These are phyloP conservation scores for Isaurus tuberculatus DNA, from an alignment of 92 coral and sea anemone species.

Conservation along the genomic window DNA sequence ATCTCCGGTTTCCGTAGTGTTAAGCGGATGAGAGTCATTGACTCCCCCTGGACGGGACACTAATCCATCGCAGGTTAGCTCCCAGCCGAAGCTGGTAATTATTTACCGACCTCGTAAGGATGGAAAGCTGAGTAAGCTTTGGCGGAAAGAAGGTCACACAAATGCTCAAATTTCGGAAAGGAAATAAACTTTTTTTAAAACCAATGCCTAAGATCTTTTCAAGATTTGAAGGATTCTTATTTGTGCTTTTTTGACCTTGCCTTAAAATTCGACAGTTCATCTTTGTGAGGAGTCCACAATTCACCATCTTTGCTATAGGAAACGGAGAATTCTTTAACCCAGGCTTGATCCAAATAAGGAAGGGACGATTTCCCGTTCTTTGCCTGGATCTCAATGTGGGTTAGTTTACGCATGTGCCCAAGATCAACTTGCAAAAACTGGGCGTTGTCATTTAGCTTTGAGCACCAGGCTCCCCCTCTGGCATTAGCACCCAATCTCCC, in stretches of 20 bases:
- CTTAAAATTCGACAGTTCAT: neutral
- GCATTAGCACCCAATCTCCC: constrained; percentile 67
- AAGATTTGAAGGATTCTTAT: neutral
- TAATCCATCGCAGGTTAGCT: no score
- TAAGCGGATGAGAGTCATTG: no score
- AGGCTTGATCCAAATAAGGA: constrained; percentile 62
- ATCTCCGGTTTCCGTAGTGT: no score
- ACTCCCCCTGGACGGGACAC: no score
- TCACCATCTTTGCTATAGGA: constrained; percentile 49
- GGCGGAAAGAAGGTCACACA: no score
- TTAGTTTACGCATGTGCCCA: constrained; percentile 62
- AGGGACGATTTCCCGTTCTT: constrained; percentile 50
- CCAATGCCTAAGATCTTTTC: no score
- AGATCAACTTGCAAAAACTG: constrained; percentile 80
- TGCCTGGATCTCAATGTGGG: constrained; percentile 70
- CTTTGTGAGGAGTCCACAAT: constrained; percentile 50
- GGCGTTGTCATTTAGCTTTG: constrained; percentile 46
- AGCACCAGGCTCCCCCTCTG: constrained; percentile 81
- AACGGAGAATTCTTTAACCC: constrained; percentile 63
- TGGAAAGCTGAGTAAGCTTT: no score
- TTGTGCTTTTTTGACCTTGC: neutral
- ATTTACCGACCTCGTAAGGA: no score
- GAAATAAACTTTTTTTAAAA: no score
- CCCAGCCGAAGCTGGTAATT: no score
- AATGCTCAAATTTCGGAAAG: no score